phyloP scores from a whole-genome alignment of 1,140 invertebrate genomes.

The Gerris buenoi region DNA sequence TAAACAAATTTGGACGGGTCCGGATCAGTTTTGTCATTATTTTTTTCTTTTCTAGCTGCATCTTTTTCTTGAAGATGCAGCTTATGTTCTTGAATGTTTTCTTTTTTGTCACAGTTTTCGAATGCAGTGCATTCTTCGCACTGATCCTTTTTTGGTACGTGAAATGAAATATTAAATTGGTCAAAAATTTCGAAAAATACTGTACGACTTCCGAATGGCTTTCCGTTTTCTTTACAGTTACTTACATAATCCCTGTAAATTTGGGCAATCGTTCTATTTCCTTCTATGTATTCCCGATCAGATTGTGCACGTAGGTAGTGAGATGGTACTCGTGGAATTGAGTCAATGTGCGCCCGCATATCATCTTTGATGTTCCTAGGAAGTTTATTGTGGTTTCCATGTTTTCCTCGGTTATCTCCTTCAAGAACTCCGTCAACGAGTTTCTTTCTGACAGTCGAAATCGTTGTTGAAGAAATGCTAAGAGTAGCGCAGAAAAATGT shows the following conservation, averaged over 20 bases:
- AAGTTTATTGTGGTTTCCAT: conserved; percentile 12
- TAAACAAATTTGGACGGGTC: too few species aligned
- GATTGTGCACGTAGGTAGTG: conserved; percentile 14
- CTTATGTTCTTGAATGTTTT: too few species aligned
- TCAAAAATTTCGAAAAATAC: conserved; percentile 15
- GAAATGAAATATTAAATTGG: conserved; percentile 21
- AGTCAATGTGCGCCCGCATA: conserved; percentile 13
- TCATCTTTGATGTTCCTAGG: conserved; percentile 11
- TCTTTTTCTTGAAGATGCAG: too few species aligned
- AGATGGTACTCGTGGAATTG: conserved; percentile 12
- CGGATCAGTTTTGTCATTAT: too few species aligned
- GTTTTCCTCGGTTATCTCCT: conserved; percentile 13
- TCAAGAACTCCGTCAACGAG: conserved; percentile 8
- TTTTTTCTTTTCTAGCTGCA: too few species aligned
- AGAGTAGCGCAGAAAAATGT: background rate
- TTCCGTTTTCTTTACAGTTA: conserved; percentile 2
- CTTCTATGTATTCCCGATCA: conserved; percentile 18
- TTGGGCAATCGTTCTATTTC: conserved; percentile 12
- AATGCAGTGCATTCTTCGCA: conserved; percentile 19
- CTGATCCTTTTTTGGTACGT: conserved; percentile 20
- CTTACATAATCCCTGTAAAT: conserved; percentile 17
- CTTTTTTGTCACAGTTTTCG: conserved; percentile 9
- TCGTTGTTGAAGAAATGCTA: background rate
- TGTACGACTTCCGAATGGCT: conserved; percentile 14
- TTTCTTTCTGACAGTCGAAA: conserved; percentile 2